phyloP scores from a whole-genome alignment of 2,888 invertebrate genomes.

The Zootermopsis nevadensis region DNA sequence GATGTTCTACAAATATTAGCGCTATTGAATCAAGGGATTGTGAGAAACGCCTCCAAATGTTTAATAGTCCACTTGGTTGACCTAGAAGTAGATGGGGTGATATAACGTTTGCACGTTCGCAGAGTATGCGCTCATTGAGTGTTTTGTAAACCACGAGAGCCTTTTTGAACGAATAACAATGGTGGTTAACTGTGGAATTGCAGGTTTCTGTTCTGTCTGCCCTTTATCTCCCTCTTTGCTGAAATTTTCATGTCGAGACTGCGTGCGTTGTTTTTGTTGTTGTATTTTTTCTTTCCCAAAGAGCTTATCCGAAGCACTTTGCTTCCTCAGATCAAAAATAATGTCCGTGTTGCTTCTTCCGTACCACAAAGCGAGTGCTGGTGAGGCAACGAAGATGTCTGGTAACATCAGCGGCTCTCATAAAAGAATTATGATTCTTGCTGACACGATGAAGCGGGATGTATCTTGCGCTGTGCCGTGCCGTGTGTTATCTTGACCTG shows the following conservation, averaged over 20 bases:
- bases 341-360: neutral
- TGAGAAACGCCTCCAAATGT: no score
- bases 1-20: no score
- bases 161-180: no score
- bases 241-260: neutral
- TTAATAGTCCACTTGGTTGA: no score
- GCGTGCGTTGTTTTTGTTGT: neutral
- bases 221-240: neutral
- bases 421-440: slow-evolving; percentile 26
- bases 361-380: slow-evolving; percentile 26
- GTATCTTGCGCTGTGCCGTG: neutral
- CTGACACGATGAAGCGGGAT: slow-evolving; percentile 19
- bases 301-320: neutral
- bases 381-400: slow-evolving; percentile 13
- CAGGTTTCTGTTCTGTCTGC: no score
- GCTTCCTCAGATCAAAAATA: slow-evolving; percentile 4
- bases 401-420: slow-evolving; percentile 24
- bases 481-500: slow-evolving; percentile 24
- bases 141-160: no score
- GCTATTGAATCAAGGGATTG: no score
- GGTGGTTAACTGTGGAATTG: no score
- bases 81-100: no score
- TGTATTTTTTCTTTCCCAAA: slow-evolving; percentile 5
- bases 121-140: no score
- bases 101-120: no score